A percentile compares a stretch with the other conserved stretches of the same genome.
Conservation (phyloP, 2,113 vertebrate species). For the Piliocolobus tephrosceles region DNA sequence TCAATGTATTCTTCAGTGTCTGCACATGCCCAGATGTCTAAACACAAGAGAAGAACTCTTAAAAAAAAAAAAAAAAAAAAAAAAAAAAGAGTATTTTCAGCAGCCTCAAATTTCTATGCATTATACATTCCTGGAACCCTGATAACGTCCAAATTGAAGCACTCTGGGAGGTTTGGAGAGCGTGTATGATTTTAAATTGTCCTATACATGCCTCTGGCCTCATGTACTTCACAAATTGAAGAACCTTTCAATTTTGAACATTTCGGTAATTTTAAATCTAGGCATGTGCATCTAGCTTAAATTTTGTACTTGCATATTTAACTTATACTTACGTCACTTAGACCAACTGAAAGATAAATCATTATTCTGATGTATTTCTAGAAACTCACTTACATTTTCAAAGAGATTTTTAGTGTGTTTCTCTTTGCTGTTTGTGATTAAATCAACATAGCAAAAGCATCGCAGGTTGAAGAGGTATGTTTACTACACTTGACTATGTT, state of each 20-base stretch:
- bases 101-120: slow-evolving; percentile 14
- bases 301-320: background rate
- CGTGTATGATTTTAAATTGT: slow-evolving; percentile 58
- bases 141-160: slow-evolving; percentile 28
- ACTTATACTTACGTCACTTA: background rate
- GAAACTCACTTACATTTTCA: background rate
- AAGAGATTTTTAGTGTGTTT: background rate
- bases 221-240: background rate
- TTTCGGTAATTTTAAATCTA: slow-evolving; percentile 34
- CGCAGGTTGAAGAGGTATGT: background rate
- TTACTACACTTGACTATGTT: background rate
- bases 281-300: background rate
- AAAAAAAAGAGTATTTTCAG: background rate
- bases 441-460: background rate
- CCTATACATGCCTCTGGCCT: background rate
- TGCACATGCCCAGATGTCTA: background rate
- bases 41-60: background rate
- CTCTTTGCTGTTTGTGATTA: background rate
- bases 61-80: no score
- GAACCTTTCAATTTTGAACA: background rate
- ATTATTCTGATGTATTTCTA: background rate
- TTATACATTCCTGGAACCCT: slow-evolving; percentile 30
- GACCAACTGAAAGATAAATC: background rate
- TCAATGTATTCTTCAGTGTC: background rate
- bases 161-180: slow-evolving; percentile 34